A percentile compares a stretch with the other conserved stretches of the same genome.
Conservation (phyloP, 2,888 invertebrate genomes). For the Troides aeacus region DNA sequence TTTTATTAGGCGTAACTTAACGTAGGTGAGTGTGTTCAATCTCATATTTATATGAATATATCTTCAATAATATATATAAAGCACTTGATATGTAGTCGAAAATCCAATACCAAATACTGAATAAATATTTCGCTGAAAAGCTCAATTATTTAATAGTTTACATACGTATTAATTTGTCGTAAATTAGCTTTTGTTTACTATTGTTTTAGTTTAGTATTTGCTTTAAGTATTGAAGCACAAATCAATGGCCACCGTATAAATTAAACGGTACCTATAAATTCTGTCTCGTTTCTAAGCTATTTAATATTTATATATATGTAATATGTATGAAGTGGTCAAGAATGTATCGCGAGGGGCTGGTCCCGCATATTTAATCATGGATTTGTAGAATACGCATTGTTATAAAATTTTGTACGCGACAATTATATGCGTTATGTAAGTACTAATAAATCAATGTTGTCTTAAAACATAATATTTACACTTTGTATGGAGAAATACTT, state of each 20-base stretch:
- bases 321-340: constrained; percentile 26
- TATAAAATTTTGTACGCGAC: constrained; percentile 63
- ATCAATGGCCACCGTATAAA: constrained; percentile 1
- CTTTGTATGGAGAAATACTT: constrained; percentile 26
- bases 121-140: constrained; percentile 51
- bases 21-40: constrained; percentile 63
- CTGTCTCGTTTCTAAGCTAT: constrained; percentile 13
- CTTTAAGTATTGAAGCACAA: constrained; percentile 21
- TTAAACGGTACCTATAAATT: constrained; percentile 2
- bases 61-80: constrained; percentile 50
- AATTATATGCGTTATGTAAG: constrained; percentile 53
- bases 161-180: constrained; percentile 32
- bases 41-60: constrained; percentile 53
- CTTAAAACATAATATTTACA: constrained; percentile 38
- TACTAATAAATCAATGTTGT: constrained; percentile 59
- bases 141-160: constrained; percentile 53
- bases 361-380: constrained; percentile 57
- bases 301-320: constrained; percentile 14
- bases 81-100: constrained; percentile 11
- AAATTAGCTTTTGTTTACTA: constrained; percentile 37
- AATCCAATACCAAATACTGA: constrained; percentile 41
- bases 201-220: not conserved
- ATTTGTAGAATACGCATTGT: constrained; percentile 61
- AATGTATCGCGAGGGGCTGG: constrained; percentile 69
- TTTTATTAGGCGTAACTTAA: constrained; percentile 34